Evolutionary conservation across 2,797 vertebrate species (phyloP).

Genomic region (Danio choprae): DNA sequence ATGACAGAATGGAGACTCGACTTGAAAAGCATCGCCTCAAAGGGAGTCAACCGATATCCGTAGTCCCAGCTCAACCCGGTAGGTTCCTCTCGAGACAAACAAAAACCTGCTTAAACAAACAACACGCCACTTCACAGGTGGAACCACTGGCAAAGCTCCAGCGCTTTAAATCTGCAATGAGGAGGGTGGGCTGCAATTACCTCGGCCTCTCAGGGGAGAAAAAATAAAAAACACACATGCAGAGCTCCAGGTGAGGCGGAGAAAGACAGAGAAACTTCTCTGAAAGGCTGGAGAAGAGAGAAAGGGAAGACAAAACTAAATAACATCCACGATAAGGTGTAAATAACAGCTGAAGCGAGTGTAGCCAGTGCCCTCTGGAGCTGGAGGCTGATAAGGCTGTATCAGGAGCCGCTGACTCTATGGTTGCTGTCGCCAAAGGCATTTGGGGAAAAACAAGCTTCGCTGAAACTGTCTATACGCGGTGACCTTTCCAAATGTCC

Average conservation of each 20-base stretch:
- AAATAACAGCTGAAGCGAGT: constrained; percentile 67
- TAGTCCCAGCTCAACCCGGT: constrained; percentile 53
- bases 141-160: constrained; percentile 64
- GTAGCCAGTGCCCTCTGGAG: constrained; percentile 71
- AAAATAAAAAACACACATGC: background rate
- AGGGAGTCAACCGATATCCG: background rate
- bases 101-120: constrained; percentile 65
- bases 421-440: constrained; percentile 58
- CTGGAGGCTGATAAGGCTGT: constrained; percentile 72
- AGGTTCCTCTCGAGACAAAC: constrained; percentile 55
- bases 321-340: constrained; percentile 62
- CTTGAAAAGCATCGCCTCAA: constrained; percentile 10
- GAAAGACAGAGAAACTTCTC: constrained; percentile 38
- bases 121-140: constrained; percentile 58
- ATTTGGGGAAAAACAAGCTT: constrained; percentile 31
- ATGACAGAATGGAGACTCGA: constrained; percentile 19
- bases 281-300: constrained; percentile 57
- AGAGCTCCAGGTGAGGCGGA: constrained; percentile 18
- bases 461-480: constrained; percentile 59
- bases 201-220: constrained; percentile 46
- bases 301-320: constrained; percentile 41
- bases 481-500: constrained; percentile 77
- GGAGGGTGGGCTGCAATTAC: constrained; percentile 67
- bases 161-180: constrained; percentile 68
- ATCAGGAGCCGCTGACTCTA: constrained; percentile 72